Percentiles rank a stretch among this genome's conserved stretches.
Conservation (phyloP, 1,140 invertebrate genomes). For the Ectropis grisescens region DNA sequence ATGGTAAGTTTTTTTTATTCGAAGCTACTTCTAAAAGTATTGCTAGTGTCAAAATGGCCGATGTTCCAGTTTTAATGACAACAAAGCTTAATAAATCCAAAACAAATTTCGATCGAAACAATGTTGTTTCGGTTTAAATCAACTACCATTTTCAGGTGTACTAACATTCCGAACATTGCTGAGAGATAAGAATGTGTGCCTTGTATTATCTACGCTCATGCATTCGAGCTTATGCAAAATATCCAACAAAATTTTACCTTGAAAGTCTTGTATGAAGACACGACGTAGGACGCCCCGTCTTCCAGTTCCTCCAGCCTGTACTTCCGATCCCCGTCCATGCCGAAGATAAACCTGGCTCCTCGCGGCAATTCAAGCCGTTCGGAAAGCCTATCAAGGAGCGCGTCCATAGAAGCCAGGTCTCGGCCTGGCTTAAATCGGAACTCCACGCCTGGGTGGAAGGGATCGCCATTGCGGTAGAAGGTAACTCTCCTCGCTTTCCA, state of each 20-base stretch:
- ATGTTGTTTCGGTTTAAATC: too few relatives aligned
- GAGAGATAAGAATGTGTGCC: too few relatives aligned
- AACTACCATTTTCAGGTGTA: too few relatives aligned
- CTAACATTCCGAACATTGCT: too few relatives aligned
- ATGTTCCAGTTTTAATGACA: too few relatives aligned
- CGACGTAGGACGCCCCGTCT: conserved; percentile 91
- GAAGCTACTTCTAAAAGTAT: too few relatives aligned
- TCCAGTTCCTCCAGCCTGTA: conserved; percentile 88
- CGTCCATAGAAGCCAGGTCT: conserved; percentile 89
- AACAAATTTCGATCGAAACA: too few relatives aligned
- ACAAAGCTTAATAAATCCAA: too few relatives aligned
- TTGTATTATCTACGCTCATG: too few relatives aligned
- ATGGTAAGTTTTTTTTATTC: too few relatives aligned
- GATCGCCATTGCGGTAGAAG: conserved; percentile 95
- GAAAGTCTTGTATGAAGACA: conserved; percentile 92
- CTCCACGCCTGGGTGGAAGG: conserved; percentile 90
- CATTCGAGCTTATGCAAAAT: background rate
- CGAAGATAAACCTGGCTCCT: conserved; percentile 91
- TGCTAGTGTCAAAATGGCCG: too few relatives aligned
- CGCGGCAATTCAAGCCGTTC: conserved; percentile 85
- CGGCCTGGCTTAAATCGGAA: conserved; percentile 90
- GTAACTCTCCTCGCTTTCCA: conserved; percentile 89
- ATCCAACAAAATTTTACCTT: conserved; percentile 76
- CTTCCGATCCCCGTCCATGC: conserved; percentile 89
- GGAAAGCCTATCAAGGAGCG: conserved; percentile 86